Percentiles rank a stretch among this genome's conserved stretches.
These are phyloP conservation scores for Campoletis sonorensis DNA, from an alignment of 1,140 invertebrate genomes.

Conservation along the genomic window DNA sequence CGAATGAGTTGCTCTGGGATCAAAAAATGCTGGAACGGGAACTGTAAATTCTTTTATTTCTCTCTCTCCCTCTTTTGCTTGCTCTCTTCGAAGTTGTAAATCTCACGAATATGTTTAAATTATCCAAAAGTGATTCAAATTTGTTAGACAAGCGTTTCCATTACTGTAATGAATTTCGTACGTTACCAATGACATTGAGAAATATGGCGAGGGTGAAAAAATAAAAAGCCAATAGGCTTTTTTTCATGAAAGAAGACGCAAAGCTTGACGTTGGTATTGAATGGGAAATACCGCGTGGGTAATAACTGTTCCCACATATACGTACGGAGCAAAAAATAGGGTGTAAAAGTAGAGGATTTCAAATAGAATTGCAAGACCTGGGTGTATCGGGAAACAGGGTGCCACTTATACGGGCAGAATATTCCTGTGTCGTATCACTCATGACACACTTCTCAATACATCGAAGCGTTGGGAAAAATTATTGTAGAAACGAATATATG, in stretches of 20 bases:
- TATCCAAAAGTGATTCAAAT: slow-evolving; percentile 42
- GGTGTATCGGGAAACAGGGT: background rate
- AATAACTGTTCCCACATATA: background rate
- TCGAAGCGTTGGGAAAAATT: slow-evolving; percentile 22
- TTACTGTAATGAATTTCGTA: slow-evolving; percentile 42
- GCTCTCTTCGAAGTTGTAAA: background rate
- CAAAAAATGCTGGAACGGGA: slow-evolving; percentile 30
- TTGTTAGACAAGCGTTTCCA: slow-evolving; percentile 42
- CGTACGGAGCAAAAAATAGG: background rate
- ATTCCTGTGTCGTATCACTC: background rate
- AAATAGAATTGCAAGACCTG: slow-evolving; percentile 15
- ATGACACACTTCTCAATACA: slow-evolving; percentile 25
- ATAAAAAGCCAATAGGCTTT: background rate
- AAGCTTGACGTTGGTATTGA: background rate
- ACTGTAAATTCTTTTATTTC: slow-evolving; percentile 19
- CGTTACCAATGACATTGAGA: slow-evolving; percentile 11
- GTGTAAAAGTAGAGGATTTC: background rate
- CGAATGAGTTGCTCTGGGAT: slow-evolving; percentile 27
- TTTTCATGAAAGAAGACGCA: background rate
- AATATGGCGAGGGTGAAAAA: slow-evolving; percentile 16
- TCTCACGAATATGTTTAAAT: slow-evolving; percentile 31
- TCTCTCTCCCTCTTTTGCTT: background rate
- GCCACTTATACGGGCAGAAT: background rate
- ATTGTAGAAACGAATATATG: background rate
- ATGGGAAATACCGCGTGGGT: background rate